These are phyloP conservation scores for Marcusenius ussheri DNA, from an alignment of 2,113 vertebrate species.

Conservation along the genomic window DNA sequence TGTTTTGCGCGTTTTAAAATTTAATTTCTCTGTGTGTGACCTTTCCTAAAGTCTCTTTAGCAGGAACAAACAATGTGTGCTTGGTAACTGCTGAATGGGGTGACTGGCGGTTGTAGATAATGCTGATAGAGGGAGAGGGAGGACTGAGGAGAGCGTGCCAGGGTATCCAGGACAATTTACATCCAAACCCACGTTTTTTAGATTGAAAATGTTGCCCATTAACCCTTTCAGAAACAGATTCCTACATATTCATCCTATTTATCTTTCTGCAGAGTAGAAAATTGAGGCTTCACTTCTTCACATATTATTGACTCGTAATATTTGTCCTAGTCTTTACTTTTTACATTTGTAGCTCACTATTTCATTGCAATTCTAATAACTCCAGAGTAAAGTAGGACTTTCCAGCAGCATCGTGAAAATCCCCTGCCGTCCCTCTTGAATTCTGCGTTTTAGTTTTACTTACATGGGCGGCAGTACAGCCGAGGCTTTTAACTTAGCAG, in stretches of 20 bases:
- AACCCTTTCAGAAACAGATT: neutral
- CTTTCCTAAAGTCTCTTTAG: slow-evolving; percentile 8
- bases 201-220: neutral
- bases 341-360: neutral
- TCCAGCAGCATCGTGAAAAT: neutral
- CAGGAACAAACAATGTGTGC: slow-evolving; percentile 3
- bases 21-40: neutral
- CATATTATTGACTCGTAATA: neutral
- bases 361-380: neutral
- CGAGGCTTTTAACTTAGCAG: slow-evolving; percentile 70
- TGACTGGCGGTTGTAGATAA: neutral
- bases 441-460: slow-evolving; percentile 59
- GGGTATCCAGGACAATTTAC: neutral
- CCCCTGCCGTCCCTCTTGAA: slow-evolving; percentile 14
- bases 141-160: neutral
- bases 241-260: neutral
- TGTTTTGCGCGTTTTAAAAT: neutral
- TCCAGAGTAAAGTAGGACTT: neutral
- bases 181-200: neutral
- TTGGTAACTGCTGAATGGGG: neutral
- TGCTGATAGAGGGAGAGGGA: neutral
- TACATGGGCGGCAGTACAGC: slow-evolving; percentile 66
- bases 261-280: neutral
- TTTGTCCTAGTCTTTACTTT: neutral
- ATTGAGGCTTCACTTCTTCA: neutral